Evolutionary conservation across 2,113 vertebrate genomes (phyloP).

Genomic region (Varanus salvator): DNA sequence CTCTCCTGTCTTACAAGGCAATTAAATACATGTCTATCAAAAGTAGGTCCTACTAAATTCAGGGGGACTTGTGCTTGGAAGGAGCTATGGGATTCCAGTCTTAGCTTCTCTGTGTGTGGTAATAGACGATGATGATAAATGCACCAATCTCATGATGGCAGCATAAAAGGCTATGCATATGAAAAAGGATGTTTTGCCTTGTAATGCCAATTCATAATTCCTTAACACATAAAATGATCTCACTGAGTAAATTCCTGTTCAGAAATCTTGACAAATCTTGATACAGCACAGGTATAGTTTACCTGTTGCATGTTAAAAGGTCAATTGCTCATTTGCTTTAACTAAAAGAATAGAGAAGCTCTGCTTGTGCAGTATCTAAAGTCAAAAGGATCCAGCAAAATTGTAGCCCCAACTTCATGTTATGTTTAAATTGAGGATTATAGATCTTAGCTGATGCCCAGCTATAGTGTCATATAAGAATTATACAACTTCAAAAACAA

Average conservation of each 20-base stretch:
- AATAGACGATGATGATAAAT: background rate
- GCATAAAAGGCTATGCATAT: background rate
- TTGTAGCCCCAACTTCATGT: conserved; percentile 6
- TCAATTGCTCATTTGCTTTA: background rate
- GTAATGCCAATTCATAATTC: background rate
- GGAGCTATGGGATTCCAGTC: background rate
- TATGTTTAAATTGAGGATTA: background rate
- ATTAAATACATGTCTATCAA: background rate
- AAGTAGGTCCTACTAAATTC: background rate
- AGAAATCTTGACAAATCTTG: conserved; percentile 22
- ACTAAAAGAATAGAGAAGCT: conserved; percentile 5
- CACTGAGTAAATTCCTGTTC: background rate
- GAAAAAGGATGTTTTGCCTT: conserved; percentile 23
- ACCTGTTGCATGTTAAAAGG: background rate
- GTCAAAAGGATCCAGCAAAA: background rate
- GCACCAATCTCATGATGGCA: background rate
- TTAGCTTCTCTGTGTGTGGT: conserved; percentile 27
- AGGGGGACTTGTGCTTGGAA: background rate
- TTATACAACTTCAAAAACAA: conserved; percentile 75
- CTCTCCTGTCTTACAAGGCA: background rate
- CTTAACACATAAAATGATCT: conserved; percentile 19
- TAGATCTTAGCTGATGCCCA: conserved; percentile 63
- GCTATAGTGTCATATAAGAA: conserved; percentile 69
- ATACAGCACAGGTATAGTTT: conserved; percentile 22
- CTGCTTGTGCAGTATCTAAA: conserved; percentile 4